Conservation (phyloP, 2,797 vertebrate species). For the Chloroceryle inda region DNA sequence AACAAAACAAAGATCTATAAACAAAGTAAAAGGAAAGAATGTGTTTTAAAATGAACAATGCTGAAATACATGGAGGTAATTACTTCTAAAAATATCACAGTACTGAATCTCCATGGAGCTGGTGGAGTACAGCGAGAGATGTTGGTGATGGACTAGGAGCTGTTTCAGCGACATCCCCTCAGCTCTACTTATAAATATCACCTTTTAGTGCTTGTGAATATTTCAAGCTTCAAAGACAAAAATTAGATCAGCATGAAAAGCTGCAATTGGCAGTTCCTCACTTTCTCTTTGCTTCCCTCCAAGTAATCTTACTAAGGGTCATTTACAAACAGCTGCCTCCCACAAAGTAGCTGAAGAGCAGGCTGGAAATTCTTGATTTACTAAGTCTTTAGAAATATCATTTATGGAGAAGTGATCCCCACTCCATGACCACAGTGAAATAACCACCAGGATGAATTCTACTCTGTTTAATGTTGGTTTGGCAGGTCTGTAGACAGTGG, state of each 20-base stretch:
- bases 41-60: not conserved
- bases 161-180: not conserved
- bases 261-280: not conserved
- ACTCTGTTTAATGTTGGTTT: not conserved
- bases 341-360: not conserved
- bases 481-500: not conserved
- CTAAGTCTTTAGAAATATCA: not conserved
- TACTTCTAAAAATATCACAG: slow-evolving; percentile 10
- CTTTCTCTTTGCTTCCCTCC: not conserved
- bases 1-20: not conserved
- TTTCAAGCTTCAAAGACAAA: slow-evolving; percentile 54
- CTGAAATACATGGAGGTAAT: not conserved
- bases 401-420: not conserved
- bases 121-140: not conserved
- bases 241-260: slow-evolving; percentile 26
- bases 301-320: not conserved
- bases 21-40: slow-evolving; percentile 4
- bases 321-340: not conserved
- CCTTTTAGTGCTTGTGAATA: not conserved
- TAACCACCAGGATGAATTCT: not conserved
- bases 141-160: not conserved
- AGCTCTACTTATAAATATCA: slow-evolving; percentile 3
- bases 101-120: not conserved
- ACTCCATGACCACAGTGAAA: not conserved
- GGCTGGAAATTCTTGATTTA: not conserved